Evolutionary conservation across 2,888 invertebrate species (phyloP).

Genomic region (Epistrophe eligans): DNA sequence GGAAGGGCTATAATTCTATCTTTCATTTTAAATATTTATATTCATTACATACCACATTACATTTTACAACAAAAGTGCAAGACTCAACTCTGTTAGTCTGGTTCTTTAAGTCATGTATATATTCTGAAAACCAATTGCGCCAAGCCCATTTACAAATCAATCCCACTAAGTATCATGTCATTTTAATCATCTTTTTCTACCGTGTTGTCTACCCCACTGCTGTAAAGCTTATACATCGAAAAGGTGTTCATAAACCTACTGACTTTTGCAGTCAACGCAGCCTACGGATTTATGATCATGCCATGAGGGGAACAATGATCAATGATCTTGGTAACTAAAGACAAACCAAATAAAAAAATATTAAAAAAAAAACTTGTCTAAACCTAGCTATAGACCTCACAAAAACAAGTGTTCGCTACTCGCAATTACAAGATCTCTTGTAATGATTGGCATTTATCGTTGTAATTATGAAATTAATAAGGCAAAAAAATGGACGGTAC

Average conservation of each 20-base stretch:
- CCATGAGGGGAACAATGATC: conserved; percentile 61
- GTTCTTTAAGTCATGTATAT: background rate
- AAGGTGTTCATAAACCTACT: conserved; percentile 63
- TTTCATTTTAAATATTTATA: too few species aligned
- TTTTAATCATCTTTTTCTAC: conserved; percentile 45
- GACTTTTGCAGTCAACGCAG: conserved; percentile 57
- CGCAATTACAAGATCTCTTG: conserved; percentile 74
- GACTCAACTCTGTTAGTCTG: background rate
- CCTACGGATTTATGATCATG: conserved; percentile 61
- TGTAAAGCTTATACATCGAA: conserved; percentile 37
- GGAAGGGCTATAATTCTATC: too few species aligned
- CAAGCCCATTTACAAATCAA: conserved; percentile 55
- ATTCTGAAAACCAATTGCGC: conserved; percentile 23
- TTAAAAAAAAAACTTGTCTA: conserved; percentile 19
- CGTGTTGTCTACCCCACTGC: conserved; percentile 6
- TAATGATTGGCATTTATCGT: conserved; percentile 76
- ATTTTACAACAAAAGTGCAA: background rate
- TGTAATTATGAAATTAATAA: conserved; percentile 76
- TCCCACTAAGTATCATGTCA: conserved; percentile 47
- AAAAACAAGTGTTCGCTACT: conserved; percentile 72
- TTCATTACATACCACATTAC: too few species aligned
- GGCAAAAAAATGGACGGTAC: conserved; percentile 59
- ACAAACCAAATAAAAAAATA: conserved; percentile 23
- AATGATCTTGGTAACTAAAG: conserved; percentile 66
- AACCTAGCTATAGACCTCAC: conserved; percentile 37